phyloP scores from a whole-genome alignment of 2,113 vertebrate genomes.

The Leucopsar rothschildi region DNA sequence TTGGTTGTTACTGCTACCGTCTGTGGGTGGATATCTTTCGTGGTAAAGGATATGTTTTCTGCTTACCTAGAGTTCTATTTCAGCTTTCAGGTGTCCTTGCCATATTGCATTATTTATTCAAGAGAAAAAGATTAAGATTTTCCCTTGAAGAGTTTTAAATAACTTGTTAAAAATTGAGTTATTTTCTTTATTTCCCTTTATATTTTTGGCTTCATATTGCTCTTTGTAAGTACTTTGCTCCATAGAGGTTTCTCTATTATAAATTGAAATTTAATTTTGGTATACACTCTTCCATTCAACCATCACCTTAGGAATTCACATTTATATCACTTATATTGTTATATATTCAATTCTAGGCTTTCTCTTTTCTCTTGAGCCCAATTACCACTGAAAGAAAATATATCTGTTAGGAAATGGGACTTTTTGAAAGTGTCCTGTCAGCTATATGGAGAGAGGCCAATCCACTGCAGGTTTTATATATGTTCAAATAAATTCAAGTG shows the following conservation, averaged over 20 bases:
- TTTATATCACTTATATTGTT: constrained; percentile 20
- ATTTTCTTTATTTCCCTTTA: background rate
- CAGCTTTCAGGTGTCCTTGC: constrained; percentile 17
- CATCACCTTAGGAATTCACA: constrained; percentile 18
- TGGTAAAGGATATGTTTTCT: background rate
- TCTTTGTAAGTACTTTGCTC: background rate
- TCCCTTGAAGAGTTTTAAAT: constrained; percentile 20
- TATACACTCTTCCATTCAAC: background rate
- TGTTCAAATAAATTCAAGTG: background rate
- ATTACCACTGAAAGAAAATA: background rate
- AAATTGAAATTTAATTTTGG: constrained; percentile 16
- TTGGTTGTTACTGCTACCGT: background rate
- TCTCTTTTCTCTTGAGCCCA: constrained; percentile 17
- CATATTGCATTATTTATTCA: constrained; percentile 21
- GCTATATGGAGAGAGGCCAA: background rate
- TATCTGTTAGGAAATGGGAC: background rate
- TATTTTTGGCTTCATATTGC: background rate
- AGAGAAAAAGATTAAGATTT: constrained; percentile 35
- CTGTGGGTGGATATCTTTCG: background rate
- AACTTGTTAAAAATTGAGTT: background rate
- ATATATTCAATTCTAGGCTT: background rate
- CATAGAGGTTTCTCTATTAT: background rate
- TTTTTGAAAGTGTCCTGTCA: constrained; percentile 10
- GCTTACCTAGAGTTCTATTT: background rate
- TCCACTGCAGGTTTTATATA: background rate